Conservation (phyloP, 2,113 vertebrate genomes). For the Papio anubis region DNA sequence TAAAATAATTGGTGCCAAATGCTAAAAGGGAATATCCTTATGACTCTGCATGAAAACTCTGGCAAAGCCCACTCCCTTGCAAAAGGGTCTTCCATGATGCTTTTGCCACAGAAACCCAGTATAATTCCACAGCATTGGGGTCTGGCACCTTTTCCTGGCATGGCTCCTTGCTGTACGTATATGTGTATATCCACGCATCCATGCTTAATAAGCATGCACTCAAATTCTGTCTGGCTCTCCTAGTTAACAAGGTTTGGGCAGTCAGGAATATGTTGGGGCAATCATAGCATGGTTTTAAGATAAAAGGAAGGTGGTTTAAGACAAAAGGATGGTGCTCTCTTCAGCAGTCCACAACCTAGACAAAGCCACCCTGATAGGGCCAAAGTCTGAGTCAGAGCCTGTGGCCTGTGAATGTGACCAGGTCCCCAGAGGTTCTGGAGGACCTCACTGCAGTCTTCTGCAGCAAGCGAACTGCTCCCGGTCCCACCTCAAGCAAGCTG, state of each 20-base stretch:
- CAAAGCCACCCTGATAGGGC: neutral
- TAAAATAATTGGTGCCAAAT: neutral
- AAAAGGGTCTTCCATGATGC: neutral
- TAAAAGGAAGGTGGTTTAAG: neutral
- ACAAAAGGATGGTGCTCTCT: neutral
- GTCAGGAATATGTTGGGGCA: neutral
- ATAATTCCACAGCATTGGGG: neutral
- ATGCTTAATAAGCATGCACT: neutral
- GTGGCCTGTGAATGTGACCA: neutral
- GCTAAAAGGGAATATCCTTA: neutral
- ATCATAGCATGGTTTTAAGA: conserved; percentile 3
- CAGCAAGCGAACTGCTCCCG: neutral
- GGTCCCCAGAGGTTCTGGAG: neutral
- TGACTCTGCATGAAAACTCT: neutral
- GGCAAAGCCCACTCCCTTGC: neutral
- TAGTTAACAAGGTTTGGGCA: neutral
- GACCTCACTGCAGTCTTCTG: neutral
- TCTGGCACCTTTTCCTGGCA: neutral
- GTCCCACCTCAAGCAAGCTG: neutral
- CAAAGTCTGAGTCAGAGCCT: neutral
- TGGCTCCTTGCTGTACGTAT: neutral
- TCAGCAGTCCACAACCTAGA: neutral
- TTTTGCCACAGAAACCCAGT: neutral
- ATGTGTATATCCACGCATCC: neutral
- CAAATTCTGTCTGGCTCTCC: neutral